Base-by-base conservation (phyloP, 2,797 vertebrate species). In the Mormyrus proboscirostris region DNA sequence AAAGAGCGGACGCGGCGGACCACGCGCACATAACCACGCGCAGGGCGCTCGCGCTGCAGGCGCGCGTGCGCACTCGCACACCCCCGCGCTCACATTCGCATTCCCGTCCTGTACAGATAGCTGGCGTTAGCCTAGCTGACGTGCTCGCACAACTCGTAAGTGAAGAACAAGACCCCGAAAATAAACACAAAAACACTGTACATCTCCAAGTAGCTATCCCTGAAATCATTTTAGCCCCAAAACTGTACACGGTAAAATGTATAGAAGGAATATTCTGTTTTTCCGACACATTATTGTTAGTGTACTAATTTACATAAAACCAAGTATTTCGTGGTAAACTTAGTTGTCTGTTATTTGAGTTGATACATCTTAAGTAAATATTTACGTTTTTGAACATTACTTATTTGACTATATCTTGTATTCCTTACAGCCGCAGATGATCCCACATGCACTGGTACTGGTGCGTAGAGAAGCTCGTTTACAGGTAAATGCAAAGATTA, bases 121-220 rank as follows among this genome's bases (percentile, higher is more conserved):
- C 86, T 87, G 86, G 51, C 38, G 51, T 59, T 57, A 87, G 51
- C 86, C 5, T 59, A 87, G 86, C 86, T 87, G 86, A 41, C 29
- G 86, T 6, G 25, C 86, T 44, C 55, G 33, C 38, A 41, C 2
- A 87, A 57, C 53, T 57, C 86, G 16, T 29, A 33, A 57, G 86
- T 62, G 51, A 44, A 44, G 14, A 50, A 41, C 9, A 59, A 87
- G 6, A 87, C 1, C 22, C 50, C 51, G 4, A 12, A 86, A 86
- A 87, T 38, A 87, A 38, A 38, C 51, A 87, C 9, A 19, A 16
- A 85, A 85, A 25, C 12, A 50, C 44, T 47, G 49, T 14, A 85
- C 41, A 22, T 47, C 16, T 82, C 47, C 83, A 85, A 53, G 22
- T 51, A 85, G 49, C 22, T 33, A 85, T 14, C 22, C n/a, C 29